Percentiles rank a stretch among this genome's conserved stretches.
Evolutionary conservation across 1,140 invertebrate genomes (phyloP).

Genomic region (Amyelois transitella): DNA sequence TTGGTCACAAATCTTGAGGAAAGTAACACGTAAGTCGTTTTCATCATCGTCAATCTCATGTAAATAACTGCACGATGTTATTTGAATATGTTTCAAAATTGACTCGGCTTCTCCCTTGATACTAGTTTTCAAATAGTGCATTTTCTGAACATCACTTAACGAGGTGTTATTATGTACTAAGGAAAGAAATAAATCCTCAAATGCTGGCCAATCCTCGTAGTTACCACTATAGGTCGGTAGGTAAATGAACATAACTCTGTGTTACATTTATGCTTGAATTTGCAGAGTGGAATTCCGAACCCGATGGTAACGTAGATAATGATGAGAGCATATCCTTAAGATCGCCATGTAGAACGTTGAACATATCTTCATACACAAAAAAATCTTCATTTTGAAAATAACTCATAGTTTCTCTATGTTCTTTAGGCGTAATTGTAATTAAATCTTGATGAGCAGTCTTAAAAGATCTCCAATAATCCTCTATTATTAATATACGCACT

Average conservation of each 20-base stretch:
- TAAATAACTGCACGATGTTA: too few relatives aligned
- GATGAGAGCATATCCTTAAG: neutral
- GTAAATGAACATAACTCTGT: constrained; percentile 1
- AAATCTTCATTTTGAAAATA: neutral
- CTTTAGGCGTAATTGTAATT: neutral
- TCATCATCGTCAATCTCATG: too few relatives aligned
- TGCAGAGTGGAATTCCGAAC: neutral
- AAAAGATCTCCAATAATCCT: constrained; percentile 22
- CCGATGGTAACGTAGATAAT: too few relatives aligned
- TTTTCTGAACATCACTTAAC: constrained; percentile 11
- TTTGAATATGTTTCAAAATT: neutral
- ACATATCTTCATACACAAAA: neutral
- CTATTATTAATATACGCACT: constrained; percentile 11
- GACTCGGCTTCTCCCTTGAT: neutral
- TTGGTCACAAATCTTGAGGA: neutral
- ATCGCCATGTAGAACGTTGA: neutral
- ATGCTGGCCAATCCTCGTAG: constrained; percentile 10
- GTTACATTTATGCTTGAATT: neutral
- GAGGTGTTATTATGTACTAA: constrained; percentile 9
- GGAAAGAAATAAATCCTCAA: constrained; percentile 10
- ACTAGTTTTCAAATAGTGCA: constrained; percentile 13
- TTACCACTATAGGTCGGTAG: constrained; percentile 8
- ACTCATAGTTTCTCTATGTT: neutral
- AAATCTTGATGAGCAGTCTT: constrained; percentile 8
- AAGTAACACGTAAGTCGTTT: too few relatives aligned